These are phyloP conservation scores for Ariolimax columbianus DNA, from an alignment of 2,888 invertebrate genomes.

Conservation along the genomic window DNA sequence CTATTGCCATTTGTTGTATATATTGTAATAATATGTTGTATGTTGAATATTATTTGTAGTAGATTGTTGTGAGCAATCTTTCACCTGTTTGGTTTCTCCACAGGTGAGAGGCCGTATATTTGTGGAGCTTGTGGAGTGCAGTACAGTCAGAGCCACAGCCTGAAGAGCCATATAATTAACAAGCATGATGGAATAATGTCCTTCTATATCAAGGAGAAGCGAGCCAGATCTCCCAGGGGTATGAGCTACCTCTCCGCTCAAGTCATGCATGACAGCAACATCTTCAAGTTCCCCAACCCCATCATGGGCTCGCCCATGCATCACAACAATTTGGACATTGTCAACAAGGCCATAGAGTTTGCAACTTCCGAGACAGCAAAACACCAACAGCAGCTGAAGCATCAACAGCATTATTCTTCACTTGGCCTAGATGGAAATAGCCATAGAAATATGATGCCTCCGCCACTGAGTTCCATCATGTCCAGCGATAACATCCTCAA, in stretches of 20 bases:
- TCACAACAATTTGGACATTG: slow-evolving; percentile 52
- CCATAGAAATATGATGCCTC: slow-evolving; percentile 26
- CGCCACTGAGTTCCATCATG: slow-evolving; percentile 24
- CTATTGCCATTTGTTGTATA: no score
- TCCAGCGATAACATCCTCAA: slow-evolving; percentile 19
- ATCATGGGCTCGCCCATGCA: slow-evolving; percentile 43
- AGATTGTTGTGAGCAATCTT: background rate
- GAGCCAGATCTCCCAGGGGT: slow-evolving; percentile 72
- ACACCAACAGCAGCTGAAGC: slow-evolving; percentile 34
- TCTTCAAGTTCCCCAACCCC: slow-evolving; percentile 66
- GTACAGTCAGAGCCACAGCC: slow-evolving; percentile 78
- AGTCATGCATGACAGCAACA: slow-evolving; percentile 62
- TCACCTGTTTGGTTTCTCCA: slow-evolving; percentile 23
- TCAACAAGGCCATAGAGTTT: slow-evolving; percentile 56
- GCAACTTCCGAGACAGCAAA: slow-evolving; percentile 46
- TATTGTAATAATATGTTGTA: background rate
- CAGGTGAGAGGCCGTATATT: slow-evolving; percentile 78
- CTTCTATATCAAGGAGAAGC: slow-evolving; percentile 78
- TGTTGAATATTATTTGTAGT: background rate
- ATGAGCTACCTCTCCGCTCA: slow-evolving; percentile 72
- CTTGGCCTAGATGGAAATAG: slow-evolving; percentile 28
- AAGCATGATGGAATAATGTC: slow-evolving; percentile 78
- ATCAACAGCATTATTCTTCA: slow-evolving; percentile 33
- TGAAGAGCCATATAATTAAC: slow-evolving; percentile 78
- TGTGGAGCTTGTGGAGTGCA: slow-evolving; percentile 79